phyloP scores from a whole-genome alignment of 1,140 invertebrate genomes.

The Drosophila bocki region DNA sequence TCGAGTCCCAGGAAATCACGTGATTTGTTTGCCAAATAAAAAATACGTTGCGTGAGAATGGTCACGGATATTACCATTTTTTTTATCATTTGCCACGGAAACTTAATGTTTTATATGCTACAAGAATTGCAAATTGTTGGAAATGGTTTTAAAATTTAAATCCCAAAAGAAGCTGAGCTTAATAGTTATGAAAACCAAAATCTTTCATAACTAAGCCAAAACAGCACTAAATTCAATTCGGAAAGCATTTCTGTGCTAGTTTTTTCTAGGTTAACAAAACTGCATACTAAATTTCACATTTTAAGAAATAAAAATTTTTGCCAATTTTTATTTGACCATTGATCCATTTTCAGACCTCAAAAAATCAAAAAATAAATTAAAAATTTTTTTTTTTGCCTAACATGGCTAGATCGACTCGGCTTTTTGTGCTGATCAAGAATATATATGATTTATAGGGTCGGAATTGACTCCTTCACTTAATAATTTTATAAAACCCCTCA shows the following conservation, averaged over 20 bases:
- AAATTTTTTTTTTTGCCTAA: no score
- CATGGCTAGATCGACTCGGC: no score
- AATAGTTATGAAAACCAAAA: neutral
- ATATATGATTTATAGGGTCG: no score
- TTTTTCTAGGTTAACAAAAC: neutral
- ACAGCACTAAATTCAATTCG: neutral
- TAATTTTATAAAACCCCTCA: no score
- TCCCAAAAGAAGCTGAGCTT: neutral
- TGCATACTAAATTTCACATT: no score
- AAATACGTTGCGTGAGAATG: slow-evolving; percentile 20
- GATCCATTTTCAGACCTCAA: no score
- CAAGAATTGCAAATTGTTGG: neutral
- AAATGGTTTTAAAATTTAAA: neutral
- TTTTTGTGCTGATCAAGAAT: no score
- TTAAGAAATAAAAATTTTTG: no score
- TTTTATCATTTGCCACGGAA: neutral
- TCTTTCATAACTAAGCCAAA: neutral
- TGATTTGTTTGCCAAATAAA: slow-evolving; percentile 55
- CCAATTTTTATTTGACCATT: no score
- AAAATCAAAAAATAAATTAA: no score
- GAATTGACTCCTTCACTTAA: no score
- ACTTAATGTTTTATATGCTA: slow-evolving; percentile 16
- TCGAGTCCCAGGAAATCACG: slow-evolving; percentile 41
- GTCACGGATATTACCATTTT: slow-evolving; percentile 25
- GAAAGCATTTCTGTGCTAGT: neutral